Base-by-base conservation (phyloP, 2,888 invertebrate genomes). In the Rhamnusium bicolor region DNA sequence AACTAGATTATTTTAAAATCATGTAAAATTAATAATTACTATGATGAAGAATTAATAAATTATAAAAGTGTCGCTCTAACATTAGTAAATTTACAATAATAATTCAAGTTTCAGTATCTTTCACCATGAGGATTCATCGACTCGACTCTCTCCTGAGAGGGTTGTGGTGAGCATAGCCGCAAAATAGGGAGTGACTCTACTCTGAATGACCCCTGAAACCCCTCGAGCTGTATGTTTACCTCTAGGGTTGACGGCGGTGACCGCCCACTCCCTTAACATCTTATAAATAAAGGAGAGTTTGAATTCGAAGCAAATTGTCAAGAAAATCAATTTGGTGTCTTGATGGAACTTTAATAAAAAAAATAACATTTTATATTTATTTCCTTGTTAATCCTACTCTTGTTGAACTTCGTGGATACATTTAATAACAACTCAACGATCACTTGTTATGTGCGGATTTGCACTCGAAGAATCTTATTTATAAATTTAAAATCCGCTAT, bases 251-350 rank as follows among this genome's bases (percentile, higher is more conserved):
- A 21, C 16, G 29, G 8, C 12, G 16, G 27, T 58, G 58, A 29
- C 58, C 32, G 58, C 58, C 58, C 29, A 65, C 12, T 53, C 61
- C 68, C 49, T 18, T 19, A 4, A 27, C 46, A 49, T 53, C 66
- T 56, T 68, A 60, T 53, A 63, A 70, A 66, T 65, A 70, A 62
- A 63, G 60, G 61, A 70, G 67, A 73, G 67, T 70, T 54, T 16
- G 29, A 66, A 67, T 73, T 62, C 70, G 67, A 62, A 29, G 73
- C 56, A 70, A 73, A 70, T 73, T 51, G 63, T 29, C 32, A 49
- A 67, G 73, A 73, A 73, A 73, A 73, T 73, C 70, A 70, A 73
- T 73, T 69, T 58, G 47, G 49, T 14, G 61, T 63, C 47, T 56
- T 62, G 21, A 65, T 69, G 62, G 63, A 69, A 72, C 68, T 69